A percentile compares a stretch with the other conserved stretches of the same genome.
Conservation (phyloP, 1,140 invertebrate genomes). For the Hyles euphorbiae region DNA sequence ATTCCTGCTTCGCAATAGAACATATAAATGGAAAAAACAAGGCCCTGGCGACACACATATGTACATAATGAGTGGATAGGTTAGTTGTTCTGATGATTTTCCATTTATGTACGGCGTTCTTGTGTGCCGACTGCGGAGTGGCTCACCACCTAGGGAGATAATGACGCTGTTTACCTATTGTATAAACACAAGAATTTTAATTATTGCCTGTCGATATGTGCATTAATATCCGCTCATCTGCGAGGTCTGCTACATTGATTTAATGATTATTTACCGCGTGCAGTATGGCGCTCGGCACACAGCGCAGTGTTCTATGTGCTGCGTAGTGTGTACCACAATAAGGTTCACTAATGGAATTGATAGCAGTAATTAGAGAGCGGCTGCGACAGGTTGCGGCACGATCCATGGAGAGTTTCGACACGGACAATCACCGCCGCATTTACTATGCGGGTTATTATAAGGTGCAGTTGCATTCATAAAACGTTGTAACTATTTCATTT, state of each 20-base stretch:
- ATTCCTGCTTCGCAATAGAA: constrained; percentile 64
- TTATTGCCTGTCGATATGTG: constrained; percentile 3
- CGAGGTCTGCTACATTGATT: constrained; percentile 10
- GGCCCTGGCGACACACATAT: constrained; percentile 54
- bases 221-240: not conserved
- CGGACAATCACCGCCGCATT: constrained; percentile 34
- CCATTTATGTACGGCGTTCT: constrained; percentile 47
- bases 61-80: constrained; percentile 34
- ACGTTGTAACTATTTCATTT: constrained; percentile 14
- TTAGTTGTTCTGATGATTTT: constrained; percentile 46
- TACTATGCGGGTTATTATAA: constrained; percentile 61
- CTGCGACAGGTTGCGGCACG: constrained; percentile 24
- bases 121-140: constrained; percentile 29
- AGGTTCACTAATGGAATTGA: constrained; percentile 34
- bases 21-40: constrained; percentile 65
- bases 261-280: constrained; percentile 18
- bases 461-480: constrained; percentile 37
- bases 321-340: constrained; percentile 15
- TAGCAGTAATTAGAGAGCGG: constrained; percentile 35
- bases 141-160: constrained; percentile 47
- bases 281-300: too few relatives aligned
- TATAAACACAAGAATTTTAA: constrained; percentile 19
- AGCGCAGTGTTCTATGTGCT: too few relatives aligned
- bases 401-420: constrained; percentile 33
- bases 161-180: constrained; percentile 27